Evolutionary conservation across 2,888 invertebrate species (phyloP), one percentile per base, ranked within the genome.

Genomic region (Trypoxylon attenuatum): DNA sequence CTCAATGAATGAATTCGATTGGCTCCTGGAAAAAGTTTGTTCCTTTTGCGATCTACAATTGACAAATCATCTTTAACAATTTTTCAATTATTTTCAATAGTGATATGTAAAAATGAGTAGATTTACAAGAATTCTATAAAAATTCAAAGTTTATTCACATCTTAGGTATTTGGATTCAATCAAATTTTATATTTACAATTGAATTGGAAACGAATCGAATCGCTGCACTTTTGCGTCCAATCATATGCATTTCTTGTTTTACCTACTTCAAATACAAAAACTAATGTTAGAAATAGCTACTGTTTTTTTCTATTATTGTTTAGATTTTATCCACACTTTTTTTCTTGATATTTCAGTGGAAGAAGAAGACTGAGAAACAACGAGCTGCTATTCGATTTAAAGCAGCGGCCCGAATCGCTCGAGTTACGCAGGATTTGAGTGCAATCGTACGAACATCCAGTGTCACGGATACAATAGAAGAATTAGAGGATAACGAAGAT

Each of bases 311-410:
- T n/a, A n/a, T n/a, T 8, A 16, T 29, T 19, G 13, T 10, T 43
- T 16, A 21, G 39, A 5, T n/a, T 16, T 13, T n/a, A 21, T 39
- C 33, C 4, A 2, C 2, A 13, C 25, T 10, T 33, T 51, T 25
- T 23, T 33, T 53, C 6, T 4, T 2, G 13, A 29, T 45, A 27
- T 89, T 89, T 68, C 79, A 91, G 90, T 93, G 92, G 92, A 92
- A 92, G 83, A 90, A 90, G 72, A 92, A 92, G 81, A 88, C 92
- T 78, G 91, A 91, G 57, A 91, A 90, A 82, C 89, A 90, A 83
- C 90, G 89, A 73, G 92, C 92, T 0, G 89, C 90, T 33, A 91
- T 91, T 33, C 89, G 91, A 71, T 93, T 93, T 74, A 92, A 91
- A 84, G 92, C 92, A 10, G 91, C 91, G 1, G 91, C 91, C 25